phyloP scores from a whole-genome alignment of 2,888 invertebrate species.

The Hydraecia micacea region DNA sequence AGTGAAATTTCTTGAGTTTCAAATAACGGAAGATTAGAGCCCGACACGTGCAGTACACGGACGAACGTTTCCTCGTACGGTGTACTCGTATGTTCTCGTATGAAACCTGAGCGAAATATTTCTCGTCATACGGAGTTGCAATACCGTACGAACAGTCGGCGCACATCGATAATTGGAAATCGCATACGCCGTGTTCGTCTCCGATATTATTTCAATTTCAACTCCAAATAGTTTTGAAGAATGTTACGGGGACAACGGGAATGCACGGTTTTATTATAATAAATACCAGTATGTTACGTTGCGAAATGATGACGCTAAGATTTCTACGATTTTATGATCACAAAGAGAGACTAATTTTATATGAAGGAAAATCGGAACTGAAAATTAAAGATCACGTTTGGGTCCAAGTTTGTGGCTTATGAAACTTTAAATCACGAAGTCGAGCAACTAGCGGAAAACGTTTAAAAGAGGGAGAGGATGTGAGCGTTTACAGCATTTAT shows the following conservation, averaged over 20 bases:
- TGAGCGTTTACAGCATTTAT: slow-evolving; percentile 60
- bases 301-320: background rate
- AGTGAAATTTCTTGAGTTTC: slow-evolving; percentile 70
- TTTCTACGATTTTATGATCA: slow-evolving; percentile 6
- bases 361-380: slow-evolving; percentile 39
- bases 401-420: slow-evolving; percentile 49
- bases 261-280: slow-evolving; percentile 44
- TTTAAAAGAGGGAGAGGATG: slow-evolving; percentile 54
- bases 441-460: slow-evolving; percentile 51
- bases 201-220: slow-evolving; percentile 75
- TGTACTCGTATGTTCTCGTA: slow-evolving; percentile 66
- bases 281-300: slow-evolving; percentile 8
- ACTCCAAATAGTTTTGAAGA: slow-evolving; percentile 59
- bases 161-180: slow-evolving; percentile 83
- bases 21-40: slow-evolving; percentile 74
- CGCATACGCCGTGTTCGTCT: slow-evolving; percentile 73
- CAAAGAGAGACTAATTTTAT: slow-evolving; percentile 35
- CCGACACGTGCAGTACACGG: slow-evolving; percentile 67
- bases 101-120: slow-evolving; percentile 75
- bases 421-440: slow-evolving; percentile 61
- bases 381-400: slow-evolving; percentile 53
- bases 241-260: no score
- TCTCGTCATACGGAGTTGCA: slow-evolving; percentile 74
- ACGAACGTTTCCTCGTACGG: slow-evolving; percentile 61
- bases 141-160: slow-evolving; percentile 73